These are phyloP conservation scores for Ciconia nigra DNA, from an alignment of 2,797 vertebrate genomes.

Conservation along the genomic window DNA sequence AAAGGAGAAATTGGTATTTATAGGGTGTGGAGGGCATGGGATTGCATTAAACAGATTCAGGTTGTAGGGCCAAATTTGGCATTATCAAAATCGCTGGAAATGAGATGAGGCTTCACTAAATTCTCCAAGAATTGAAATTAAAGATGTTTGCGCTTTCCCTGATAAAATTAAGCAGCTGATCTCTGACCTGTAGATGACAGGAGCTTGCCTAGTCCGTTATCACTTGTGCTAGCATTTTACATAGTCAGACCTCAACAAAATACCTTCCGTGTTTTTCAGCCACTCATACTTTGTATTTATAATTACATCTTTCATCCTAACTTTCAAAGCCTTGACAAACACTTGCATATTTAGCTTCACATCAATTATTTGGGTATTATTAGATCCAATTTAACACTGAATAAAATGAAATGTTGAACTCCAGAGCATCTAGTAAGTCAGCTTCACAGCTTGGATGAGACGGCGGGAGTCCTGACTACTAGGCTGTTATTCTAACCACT, in stretches of 20 bases:
- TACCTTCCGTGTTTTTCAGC: background rate
- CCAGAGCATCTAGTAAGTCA: background rate
- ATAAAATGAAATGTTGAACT: background rate
- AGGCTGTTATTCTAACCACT: slow-evolving; percentile 18
- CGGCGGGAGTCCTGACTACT: slow-evolving; percentile 1
- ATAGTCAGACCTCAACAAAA: background rate
- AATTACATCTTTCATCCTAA: background rate
- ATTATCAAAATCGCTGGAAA: background rate
- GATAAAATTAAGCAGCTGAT: background rate
- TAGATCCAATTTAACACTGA: background rate
- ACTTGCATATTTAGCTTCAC: background rate
- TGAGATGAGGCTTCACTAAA: background rate
- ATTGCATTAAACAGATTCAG: background rate
- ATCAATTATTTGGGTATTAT: background rate
- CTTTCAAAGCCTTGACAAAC: slow-evolving; percentile 8
- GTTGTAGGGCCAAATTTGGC: background rate
- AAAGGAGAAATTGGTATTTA: background rate
- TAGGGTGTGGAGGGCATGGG: background rate
- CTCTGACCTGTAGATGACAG: background rate
- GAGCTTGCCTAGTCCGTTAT: background rate
- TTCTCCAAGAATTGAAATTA: background rate
- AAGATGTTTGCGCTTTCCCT: background rate
- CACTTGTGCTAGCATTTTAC: background rate
- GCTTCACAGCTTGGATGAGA: background rate
- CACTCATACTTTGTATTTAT: background rate